phyloP scores from a whole-genome alignment of 2,797 vertebrate genomes.

The Tachyglossus aculeatus region DNA sequence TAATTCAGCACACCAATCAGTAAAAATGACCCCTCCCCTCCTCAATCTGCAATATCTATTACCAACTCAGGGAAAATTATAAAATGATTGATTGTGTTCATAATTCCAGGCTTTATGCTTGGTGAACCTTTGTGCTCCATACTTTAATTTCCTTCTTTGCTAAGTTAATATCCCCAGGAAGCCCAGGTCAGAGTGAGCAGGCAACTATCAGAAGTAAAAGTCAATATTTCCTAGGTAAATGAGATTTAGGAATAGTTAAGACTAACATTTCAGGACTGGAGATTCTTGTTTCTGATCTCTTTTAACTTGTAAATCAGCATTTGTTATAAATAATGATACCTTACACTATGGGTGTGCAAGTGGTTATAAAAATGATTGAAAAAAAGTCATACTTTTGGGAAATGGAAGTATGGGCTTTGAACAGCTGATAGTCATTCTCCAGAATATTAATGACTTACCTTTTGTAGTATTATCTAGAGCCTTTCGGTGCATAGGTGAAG shows the following conservation, averaged over 20 bases:
- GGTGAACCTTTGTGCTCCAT: conserved; percentile 33
- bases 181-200: background rate
- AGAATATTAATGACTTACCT: too few relatives aligned
- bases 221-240: conserved; percentile 4
- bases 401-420: too few relatives aligned
- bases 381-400: background rate
- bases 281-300: background rate
- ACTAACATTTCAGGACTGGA: background rate
- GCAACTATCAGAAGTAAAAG: conserved; percentile 10
- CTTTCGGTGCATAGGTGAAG: too few relatives aligned
- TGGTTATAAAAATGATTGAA: background rate
- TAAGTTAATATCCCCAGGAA: background rate
- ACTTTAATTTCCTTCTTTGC: conserved; percentile 26
- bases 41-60: conserved; percentile 3
- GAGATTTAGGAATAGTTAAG: background rate
- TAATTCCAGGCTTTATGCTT: conserved; percentile 21
- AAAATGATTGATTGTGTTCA: conserved; percentile 38
- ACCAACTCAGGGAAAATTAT: conserved; percentile 33
- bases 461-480: too few relatives aligned
- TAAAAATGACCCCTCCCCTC: conserved; percentile 39
- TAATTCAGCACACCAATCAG: background rate
- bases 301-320: too few relatives aligned
- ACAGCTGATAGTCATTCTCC: too few relatives aligned
- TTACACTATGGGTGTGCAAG: too few relatives aligned
- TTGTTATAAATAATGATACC: too few relatives aligned